Evolutionary conservation across 2,113 vertebrate genomes (phyloP).

Genomic region (Todiramphus chloris): DNA sequence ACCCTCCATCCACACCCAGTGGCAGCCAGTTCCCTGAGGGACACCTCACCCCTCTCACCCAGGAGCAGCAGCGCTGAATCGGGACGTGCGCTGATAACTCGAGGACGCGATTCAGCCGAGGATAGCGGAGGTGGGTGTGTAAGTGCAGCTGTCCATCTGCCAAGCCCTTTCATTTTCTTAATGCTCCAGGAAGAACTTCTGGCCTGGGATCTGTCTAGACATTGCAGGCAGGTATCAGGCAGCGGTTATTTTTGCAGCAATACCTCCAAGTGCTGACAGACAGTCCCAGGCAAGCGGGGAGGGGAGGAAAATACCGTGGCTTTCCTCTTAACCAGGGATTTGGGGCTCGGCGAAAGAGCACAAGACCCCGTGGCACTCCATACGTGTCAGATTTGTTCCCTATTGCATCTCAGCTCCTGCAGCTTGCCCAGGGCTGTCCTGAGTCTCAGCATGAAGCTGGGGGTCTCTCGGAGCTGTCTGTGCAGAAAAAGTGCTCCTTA

Average conservation of each 20-base stretch:
- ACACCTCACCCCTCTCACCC: not conserved
- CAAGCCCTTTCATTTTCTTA: not conserved
- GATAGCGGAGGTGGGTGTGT: not conserved
- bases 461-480: not conserved
- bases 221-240: not conserved
- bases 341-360: not conserved
- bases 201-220: constrained; percentile 14
- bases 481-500: fast-evolving
- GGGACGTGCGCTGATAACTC: fast-evolving
- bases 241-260: not conserved
- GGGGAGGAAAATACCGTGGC: not conserved
- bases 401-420: not conserved
- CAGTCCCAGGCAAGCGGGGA: not conserved
- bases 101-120: fast-evolving
- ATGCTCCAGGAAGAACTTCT: not conserved
- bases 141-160: not conserved
- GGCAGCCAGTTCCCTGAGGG: not conserved
- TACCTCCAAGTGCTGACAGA: not conserved
- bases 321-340: not conserved
- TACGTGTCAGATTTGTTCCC: fast-evolving
- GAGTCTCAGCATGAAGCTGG: not conserved
- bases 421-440: not conserved
- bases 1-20: fast-evolving
- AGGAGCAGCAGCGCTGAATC: fast-evolving
- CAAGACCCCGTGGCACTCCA: not conserved